Evolutionary conservation across 2,797 vertebrate species (phyloP).

Genomic region (Sylvia borin): DNA sequence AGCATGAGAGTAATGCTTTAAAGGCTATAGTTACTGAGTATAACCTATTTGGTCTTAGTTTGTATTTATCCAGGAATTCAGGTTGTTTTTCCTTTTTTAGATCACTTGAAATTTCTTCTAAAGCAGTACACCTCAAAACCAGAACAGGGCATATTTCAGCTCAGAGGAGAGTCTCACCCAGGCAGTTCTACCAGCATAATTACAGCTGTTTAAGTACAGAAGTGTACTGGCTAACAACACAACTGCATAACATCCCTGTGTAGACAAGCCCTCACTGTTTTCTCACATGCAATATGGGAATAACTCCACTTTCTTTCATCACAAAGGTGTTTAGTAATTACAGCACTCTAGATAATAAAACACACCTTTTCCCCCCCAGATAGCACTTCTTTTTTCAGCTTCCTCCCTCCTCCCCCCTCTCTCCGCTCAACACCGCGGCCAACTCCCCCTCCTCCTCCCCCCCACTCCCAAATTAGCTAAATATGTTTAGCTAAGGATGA

Average conservation of each 20-base stretch:
- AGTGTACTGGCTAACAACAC: neutral
- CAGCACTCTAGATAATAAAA: neutral
- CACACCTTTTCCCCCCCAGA: neutral
- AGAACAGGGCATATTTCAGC: neutral
- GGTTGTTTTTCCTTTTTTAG: neutral
- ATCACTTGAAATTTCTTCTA: neutral
- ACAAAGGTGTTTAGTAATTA: neutral
- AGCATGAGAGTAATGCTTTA: neutral
- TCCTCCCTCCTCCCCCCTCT: neutral
- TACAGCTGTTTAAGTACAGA: slow-evolving; percentile 16
- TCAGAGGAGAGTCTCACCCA: neutral
- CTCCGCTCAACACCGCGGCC: too few species aligned
- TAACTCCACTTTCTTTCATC: neutral
- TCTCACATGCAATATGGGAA: neutral
- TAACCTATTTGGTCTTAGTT: neutral
- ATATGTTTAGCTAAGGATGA: neutral
- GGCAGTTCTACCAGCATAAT: neutral
- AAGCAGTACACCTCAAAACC: neutral
- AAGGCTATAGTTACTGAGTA: neutral
- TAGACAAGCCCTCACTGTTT: neutral
- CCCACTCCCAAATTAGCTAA: too few species aligned
- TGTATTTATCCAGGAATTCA: neutral
- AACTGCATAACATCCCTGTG: neutral
- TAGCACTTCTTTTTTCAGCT: neutral
- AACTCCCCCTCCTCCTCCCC: neutral